phyloP scores from a whole-genome alignment of 37 sponge, comb jelly and placozoan genomes.

The Agelas oroides region DNA sequence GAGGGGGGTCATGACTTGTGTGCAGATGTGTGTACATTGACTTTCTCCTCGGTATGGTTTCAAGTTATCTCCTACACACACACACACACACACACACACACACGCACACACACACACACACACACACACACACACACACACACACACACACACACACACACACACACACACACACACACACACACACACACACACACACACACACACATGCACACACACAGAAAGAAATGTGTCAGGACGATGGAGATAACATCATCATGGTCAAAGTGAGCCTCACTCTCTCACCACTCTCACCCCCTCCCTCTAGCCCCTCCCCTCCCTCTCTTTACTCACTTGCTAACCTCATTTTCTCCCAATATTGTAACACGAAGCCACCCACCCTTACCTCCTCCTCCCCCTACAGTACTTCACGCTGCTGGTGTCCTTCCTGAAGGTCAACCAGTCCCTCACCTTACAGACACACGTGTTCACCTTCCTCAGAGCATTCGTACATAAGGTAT shows the following conservation, averaged over 20 bases:
- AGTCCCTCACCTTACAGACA: slow-evolving; percentile 57
- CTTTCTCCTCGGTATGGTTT: too few species aligned
- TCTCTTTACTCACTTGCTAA: background rate
- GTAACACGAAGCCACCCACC: too few species aligned
- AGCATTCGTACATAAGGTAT: slow-evolving; percentile 78
- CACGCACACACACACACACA: slow-evolving; percentile 53
- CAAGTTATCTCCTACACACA: background rate
- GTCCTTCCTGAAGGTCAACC: slow-evolving; percentile 70
- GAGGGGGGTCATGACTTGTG: too few species aligned
- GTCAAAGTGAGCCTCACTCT: slow-evolving; percentile 48
- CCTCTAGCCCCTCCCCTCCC: background rate
- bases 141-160: slow-evolving; percentile 34
- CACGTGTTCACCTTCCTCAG: slow-evolving; percentile 75
- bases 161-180: slow-evolving; percentile 39
- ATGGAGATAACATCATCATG: slow-evolving; percentile 84
- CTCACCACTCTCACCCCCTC: background rate
- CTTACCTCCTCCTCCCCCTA: slow-evolving; percentile 4
- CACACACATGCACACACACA: slow-evolving; percentile 47
- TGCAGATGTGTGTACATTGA: slow-evolving; percentile 39
- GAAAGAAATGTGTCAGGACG: slow-evolving; percentile 45
- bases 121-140: slow-evolving; percentile 24
- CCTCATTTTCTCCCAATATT: too few species aligned
- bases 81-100: slow-evolving; percentile 24
- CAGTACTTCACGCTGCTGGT: slow-evolving; percentile 75
- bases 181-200: slow-evolving; percentile 44